phyloP scores from a whole-genome alignment of 2,797 vertebrate species.

The Carcharodon carcharias region DNA sequence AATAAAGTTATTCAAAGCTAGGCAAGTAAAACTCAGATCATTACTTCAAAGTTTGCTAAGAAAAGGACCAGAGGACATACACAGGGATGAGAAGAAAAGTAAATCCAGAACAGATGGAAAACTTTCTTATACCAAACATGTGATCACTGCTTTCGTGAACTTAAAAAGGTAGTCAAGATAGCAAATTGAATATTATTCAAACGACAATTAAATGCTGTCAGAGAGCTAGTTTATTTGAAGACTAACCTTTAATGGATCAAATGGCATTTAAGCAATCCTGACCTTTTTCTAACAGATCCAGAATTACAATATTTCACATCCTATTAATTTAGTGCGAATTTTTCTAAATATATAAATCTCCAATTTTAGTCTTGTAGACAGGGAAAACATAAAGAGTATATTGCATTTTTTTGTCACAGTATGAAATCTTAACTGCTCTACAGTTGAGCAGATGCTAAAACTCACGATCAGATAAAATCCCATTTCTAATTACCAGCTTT shows the following conservation, averaged over 20 bases:
- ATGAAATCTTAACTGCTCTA: background rate
- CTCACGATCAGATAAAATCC: background rate
- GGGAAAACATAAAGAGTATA: background rate
- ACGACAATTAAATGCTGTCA: background rate
- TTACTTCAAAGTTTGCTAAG: background rate
- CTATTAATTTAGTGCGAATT: background rate
- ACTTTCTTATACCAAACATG: background rate
- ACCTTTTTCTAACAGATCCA: background rate
- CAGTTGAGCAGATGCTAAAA: background rate
- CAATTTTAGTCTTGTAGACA: background rate
- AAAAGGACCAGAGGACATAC: background rate
- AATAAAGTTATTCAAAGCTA: background rate
- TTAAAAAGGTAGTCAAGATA: background rate
- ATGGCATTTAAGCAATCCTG: background rate
- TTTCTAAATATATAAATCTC: background rate
- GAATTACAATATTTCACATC: background rate
- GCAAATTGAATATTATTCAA: background rate
- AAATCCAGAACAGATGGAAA: conserved; percentile 1
- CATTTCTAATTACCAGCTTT: background rate
- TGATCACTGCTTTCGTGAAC: background rate
- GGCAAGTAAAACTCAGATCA: background rate
- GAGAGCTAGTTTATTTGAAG: background rate
- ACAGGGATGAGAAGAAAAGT: background rate
- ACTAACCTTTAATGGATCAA: background rate
- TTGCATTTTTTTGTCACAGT: background rate